Percentiles rank a stretch among this genome's conserved stretches.
Evolutionary conservation across 2,888 invertebrate genomes (phyloP).

Genomic region (Candidula unifasciata): DNA sequence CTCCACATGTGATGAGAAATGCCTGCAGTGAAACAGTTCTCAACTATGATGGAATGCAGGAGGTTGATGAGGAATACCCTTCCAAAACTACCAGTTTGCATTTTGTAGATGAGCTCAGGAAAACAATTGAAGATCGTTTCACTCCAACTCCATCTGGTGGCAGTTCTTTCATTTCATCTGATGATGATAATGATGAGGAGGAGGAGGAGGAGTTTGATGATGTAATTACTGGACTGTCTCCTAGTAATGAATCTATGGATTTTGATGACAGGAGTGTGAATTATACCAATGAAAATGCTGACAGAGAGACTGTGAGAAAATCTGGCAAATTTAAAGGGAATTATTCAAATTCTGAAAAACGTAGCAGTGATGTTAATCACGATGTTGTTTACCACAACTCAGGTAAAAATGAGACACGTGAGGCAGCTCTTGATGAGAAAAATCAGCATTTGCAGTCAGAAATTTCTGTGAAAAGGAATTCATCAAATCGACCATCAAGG

Average conservation of each 20-base stretch:
- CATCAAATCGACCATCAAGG: conserved; percentile 54
- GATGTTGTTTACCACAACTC: neutral
- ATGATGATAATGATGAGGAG: conserved; percentile 9
- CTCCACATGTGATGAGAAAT: conserved; percentile 62
- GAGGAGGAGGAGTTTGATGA: conserved; percentile 11
- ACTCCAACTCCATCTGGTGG: neutral
- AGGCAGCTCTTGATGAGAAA: neutral
- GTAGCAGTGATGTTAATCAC: neutral
- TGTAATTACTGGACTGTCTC: neutral
- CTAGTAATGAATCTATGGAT: conserved; percentile 1
- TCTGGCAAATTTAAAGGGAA: neutral
- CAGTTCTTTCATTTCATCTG: neutral
- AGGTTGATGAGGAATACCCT: conserved; percentile 46
- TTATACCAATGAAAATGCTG: neutral
- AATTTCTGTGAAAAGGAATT: conserved; percentile 25
- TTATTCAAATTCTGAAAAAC: neutral
- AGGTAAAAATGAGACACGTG: neutral
- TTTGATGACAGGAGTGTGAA: conserved; percentile 7
- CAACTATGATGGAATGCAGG: neutral
- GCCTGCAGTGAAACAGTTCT: conserved; percentile 65
- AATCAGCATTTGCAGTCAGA: neutral
- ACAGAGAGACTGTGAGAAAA: neutral
- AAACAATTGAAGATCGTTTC: neutral
- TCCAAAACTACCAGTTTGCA: conserved; percentile 60
- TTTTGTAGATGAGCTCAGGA: conserved; percentile 37